Conservation (phyloP, 2,888 invertebrate species). For the Phortica magna region DNA sequence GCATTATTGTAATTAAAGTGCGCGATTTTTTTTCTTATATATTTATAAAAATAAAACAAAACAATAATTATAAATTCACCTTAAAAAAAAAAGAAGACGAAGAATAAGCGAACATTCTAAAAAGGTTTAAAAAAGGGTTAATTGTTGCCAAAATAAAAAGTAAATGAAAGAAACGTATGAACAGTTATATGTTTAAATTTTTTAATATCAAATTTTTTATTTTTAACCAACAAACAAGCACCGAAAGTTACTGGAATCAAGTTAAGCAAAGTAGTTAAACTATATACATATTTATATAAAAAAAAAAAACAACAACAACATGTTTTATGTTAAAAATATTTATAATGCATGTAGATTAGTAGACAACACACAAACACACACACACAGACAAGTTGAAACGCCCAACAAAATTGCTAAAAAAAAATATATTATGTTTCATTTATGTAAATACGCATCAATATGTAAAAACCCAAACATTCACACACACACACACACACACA, state of each 20-base stretch:
- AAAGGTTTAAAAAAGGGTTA: conserved; percentile 37
- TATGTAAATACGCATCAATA: too few relatives aligned
- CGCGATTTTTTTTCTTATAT: background rate
- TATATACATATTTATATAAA: conserved; percentile 14
- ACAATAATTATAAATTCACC: conserved; percentile 24
- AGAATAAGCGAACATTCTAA: background rate
- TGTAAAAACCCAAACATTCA: too few relatives aligned
- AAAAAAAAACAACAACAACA: background rate
- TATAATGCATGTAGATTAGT: background rate
- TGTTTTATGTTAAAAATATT: background rate
- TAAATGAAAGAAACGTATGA: conserved; percentile 15
- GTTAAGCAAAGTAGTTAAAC: conserved; percentile 33
- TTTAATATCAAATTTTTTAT: conserved; percentile 12
- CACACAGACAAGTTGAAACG: too few relatives aligned
- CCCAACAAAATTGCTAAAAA: background rate
- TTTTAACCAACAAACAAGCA: conserved; percentile 15
- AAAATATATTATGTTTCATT: background rate
- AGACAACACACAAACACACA: background rate
- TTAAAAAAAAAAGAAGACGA: conserved; percentile 42
- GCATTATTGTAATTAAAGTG: background rate
- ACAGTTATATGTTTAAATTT: too few relatives aligned
- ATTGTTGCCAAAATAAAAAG: conserved; percentile 55
- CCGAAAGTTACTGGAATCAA: conserved; percentile 28
- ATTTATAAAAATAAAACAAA: background rate
- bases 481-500: background rate